Conservation (phyloP, 2,888 invertebrate genomes). For the Oxyscelio sp. region DNA sequence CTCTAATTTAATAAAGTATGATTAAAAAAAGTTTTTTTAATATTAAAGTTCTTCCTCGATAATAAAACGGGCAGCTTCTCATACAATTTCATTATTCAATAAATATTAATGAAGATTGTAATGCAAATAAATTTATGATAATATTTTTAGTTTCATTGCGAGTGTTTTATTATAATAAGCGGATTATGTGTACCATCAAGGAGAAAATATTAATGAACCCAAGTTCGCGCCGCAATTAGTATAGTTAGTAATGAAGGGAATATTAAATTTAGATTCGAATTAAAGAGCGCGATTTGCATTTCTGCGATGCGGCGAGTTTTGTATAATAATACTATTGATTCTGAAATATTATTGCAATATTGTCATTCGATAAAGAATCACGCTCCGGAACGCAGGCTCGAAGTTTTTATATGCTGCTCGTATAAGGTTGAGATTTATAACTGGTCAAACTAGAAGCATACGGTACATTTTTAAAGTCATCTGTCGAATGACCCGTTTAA, state of each 20-base stretch:
- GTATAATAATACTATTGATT: too few relatives aligned
- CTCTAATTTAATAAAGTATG: too few relatives aligned
- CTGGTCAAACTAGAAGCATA: slow-evolving; percentile 54
- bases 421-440: slow-evolving; percentile 22
- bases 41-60: too few relatives aligned
- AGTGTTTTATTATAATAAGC: slow-evolving; percentile 52
- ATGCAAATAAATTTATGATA: slow-evolving; percentile 25
- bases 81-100: too few relatives aligned
- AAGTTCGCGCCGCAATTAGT: slow-evolving; percentile 49
- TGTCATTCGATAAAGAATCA: slow-evolving; percentile 28
- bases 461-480: slow-evolving; percentile 51
- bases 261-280: slow-evolving; percentile 50
- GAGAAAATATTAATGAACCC: slow-evolving; percentile 50
- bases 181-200: slow-evolving; percentile 36
- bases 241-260: slow-evolving; percentile 50
- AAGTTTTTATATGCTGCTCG: slow-evolving; percentile 17
- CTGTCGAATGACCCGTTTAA: slow-evolving; percentile 35
- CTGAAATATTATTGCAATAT: slow-evolving; percentile 25
- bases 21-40: too few relatives aligned
- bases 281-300: slow-evolving; percentile 49
- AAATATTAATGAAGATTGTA: too few relatives aligned
- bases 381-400: slow-evolving; percentile 5
- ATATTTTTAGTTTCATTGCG: slow-evolving; percentile 32
- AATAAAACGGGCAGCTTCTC: too few relatives aligned
- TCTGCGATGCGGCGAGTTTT: neutral